Evolutionary conservation across 2,888 invertebrate genomes (phyloP).

Genomic region (Leptinotarsa rubiginosa): DNA sequence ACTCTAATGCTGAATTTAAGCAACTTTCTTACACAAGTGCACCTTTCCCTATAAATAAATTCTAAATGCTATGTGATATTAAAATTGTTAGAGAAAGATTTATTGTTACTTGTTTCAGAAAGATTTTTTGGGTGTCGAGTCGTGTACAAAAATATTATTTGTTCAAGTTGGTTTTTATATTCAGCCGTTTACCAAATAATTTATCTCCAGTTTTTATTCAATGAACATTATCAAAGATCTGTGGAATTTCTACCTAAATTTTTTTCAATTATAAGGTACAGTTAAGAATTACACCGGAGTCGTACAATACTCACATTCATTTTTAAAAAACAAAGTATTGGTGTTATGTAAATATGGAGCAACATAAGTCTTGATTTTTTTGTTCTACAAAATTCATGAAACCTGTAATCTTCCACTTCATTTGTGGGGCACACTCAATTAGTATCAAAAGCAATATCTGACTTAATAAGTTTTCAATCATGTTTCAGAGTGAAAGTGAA

Average conservation of each 20-base stretch:
- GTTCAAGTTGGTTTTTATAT: neutral
- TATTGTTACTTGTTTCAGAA: slow-evolving; percentile 21
- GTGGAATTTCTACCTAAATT: too few species aligned
- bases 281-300: neutral
- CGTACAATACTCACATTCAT: neutral
- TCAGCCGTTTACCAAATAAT: neutral
- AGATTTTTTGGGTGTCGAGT: slow-evolving; percentile 11
- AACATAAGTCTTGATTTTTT: neutral
- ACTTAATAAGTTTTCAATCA: neutral
- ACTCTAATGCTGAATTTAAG: slow-evolving; percentile 25
- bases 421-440: neutral
- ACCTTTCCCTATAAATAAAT: slow-evolving; percentile 62
- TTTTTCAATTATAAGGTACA: too few species aligned
- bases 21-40: slow-evolving; percentile 60
- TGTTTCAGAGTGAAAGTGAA: too few species aligned
- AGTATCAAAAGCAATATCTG: slow-evolving; percentile 2
- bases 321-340: too few species aligned
- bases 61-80: slow-evolving; percentile 66
- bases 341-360: neutral
- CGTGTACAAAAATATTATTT: neutral
- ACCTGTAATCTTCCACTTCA: neutral
- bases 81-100: slow-evolving; percentile 30
- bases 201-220: neutral
- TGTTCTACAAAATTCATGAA: neutral
- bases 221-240: too few species aligned